These are phyloP conservation scores for Chelidonichthys spinosus DNA, from an alignment of 2,797 vertebrate species.

Conservation along the genomic window DNA sequence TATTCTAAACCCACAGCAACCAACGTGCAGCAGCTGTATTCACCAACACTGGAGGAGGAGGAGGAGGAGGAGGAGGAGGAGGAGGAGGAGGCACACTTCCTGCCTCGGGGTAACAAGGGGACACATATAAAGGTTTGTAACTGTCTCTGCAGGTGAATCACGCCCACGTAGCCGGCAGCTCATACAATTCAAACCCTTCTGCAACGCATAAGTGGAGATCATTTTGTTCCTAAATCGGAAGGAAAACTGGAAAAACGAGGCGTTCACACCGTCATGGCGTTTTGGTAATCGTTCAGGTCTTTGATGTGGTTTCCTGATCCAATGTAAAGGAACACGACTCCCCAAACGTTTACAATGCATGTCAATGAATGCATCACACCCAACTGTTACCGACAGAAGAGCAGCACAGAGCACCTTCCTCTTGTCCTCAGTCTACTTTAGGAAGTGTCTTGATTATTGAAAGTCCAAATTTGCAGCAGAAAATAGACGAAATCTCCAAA, in stretches of 20 bases:
- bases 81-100: not conserved
- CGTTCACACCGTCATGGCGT: not conserved
- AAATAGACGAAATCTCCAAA: not conserved
- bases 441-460: not conserved
- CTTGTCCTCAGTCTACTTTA: not conserved
- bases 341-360: not conserved
- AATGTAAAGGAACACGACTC: not conserved
- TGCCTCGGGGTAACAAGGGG: slow-evolving; percentile 5
- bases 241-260: not conserved
- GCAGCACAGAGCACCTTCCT: not conserved
- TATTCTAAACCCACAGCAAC: not conserved
- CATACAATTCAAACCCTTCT: not conserved
- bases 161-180: not conserved
- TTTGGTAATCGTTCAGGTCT: not conserved
- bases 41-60: not conserved
- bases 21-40: not conserved
- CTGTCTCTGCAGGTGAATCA: slow-evolving; percentile 18
- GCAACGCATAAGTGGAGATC: not conserved
- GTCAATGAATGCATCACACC: not conserved
- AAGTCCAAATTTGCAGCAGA: not conserved
- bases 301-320: not conserved
- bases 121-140: not conserved
- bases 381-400: not conserved
- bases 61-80: not conserved
- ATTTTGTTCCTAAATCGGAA: not conserved